Percentiles rank a stretch among this genome's conserved stretches.
phyloP scores from a whole-genome alignment of 2,797 vertebrate species.

The Naso thynnoides region DNA sequence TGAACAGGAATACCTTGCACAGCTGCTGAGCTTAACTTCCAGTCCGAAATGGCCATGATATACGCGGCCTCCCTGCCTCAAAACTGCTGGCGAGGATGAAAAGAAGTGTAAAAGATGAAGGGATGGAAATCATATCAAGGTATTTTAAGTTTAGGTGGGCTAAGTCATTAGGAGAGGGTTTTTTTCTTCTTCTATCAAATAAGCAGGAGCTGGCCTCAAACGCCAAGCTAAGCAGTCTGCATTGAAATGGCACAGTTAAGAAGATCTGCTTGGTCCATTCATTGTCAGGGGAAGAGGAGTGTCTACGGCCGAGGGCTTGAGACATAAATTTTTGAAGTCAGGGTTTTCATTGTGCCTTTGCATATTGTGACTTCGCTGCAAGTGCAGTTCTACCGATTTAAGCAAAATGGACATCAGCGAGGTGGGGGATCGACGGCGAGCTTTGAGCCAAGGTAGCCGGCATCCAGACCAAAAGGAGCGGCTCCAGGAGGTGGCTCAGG shows the following conservation, averaged over 20 bases:
- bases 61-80: constrained; percentile 51
- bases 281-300: constrained; percentile 71
- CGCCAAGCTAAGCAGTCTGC: constrained; percentile 83
- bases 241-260: constrained; percentile 85
- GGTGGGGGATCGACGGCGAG: constrained; percentile 64
- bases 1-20: constrained; percentile 61
- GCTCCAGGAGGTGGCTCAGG: constrained; percentile 67
- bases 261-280: constrained; percentile 84
- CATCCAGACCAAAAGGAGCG: constrained; percentile 38
- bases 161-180: constrained; percentile 77
- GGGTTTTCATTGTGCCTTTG: constrained; percentile 86
- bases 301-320: constrained; percentile 78
- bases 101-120: constrained; percentile 73
- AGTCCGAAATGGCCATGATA: constrained; percentile 73
- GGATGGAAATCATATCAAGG: constrained; percentile 82
- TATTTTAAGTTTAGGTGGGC: constrained; percentile 80
- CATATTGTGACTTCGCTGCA: constrained; percentile 83
- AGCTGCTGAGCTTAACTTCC: constrained; percentile 77
- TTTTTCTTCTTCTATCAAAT: constrained; percentile 77
- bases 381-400: constrained; percentile 84
- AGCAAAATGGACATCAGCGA: constrained; percentile 85
- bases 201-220: constrained; percentile 80
- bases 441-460: constrained; percentile 53
- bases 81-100: constrained; percentile 83
- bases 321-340: constrained; percentile 84